Percentiles rank a stretch among this genome's conserved stretches.
These are phyloP conservation scores for Lasaia peninsularis DNA, from an alignment of 1,140 invertebrate species.

Conservation along the genomic window DNA sequence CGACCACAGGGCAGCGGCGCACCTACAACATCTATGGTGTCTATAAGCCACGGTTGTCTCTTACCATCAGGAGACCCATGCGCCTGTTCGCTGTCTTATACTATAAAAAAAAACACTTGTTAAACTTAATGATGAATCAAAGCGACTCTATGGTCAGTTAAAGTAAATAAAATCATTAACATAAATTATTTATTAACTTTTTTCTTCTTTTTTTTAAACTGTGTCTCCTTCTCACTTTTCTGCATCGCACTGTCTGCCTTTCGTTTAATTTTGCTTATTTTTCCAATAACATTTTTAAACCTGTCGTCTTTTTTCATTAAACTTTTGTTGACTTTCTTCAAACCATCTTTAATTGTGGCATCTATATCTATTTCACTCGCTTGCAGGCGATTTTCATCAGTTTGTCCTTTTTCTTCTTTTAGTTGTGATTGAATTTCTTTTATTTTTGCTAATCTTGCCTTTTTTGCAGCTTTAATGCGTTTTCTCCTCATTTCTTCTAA, in stretches of 20 bases:
- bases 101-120: too few species aligned
- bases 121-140: too few species aligned
- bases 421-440: constrained; percentile 64
- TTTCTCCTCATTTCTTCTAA: constrained; percentile 68
- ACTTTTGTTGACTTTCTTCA: constrained; percentile 66
- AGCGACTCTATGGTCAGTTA: background rate
- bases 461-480: constrained; percentile 61
- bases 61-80: too few species aligned
- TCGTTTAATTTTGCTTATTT: constrained; percentile 72
- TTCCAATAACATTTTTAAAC: constrained; percentile 75
- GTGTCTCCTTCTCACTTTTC: constrained; percentile 26
- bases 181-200: constrained; percentile 41
- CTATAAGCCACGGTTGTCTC: too few species aligned
- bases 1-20: too few species aligned
- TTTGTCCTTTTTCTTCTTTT: constrained; percentile 36
- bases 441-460: constrained; percentile 65
- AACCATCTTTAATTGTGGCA: constrained; percentile 46
- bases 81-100: too few species aligned
- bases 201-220: constrained; percentile 41
- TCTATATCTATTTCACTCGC: constrained; percentile 46
- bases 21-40: too few species aligned
- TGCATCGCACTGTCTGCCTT: constrained; percentile 53
- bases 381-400: constrained; percentile 32
- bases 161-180: constrained; percentile 17
- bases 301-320: constrained; percentile 71